phyloP scores from a whole-genome alignment of 2,113 vertebrate species.

The Ornithorhynchus anatinus region DNA sequence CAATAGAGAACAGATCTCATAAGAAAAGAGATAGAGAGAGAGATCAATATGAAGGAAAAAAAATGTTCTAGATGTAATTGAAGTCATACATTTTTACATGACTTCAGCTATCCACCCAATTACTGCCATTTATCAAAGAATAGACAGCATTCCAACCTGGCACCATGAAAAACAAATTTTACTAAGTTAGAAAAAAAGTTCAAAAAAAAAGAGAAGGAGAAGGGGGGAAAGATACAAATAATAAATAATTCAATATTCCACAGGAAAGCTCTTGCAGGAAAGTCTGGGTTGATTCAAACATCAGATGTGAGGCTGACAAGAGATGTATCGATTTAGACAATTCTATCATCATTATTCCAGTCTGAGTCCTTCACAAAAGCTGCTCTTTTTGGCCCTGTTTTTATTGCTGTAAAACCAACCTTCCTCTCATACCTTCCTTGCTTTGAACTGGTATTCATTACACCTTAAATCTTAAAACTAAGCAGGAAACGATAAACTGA shows the following conservation, averaged over 20 bases:
- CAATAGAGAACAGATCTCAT: slow-evolving; percentile 67
- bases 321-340: slow-evolving; percentile 84
- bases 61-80: slow-evolving; percentile 76
- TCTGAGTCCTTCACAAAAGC: slow-evolving; percentile 73
- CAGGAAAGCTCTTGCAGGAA: slow-evolving; percentile 79
- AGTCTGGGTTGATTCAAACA: slow-evolving; percentile 84
- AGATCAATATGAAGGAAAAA: slow-evolving; percentile 73
- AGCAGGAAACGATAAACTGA: slow-evolving; percentile 56
- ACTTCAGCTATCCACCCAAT: slow-evolving; percentile 76
- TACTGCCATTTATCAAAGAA: slow-evolving; percentile 83
- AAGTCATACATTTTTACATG: slow-evolving; percentile 79
- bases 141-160: slow-evolving; percentile 75
- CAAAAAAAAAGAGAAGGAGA: slow-evolving; percentile 71
- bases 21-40: slow-evolving; percentile 41
- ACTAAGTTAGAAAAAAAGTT: slow-evolving; percentile 65
- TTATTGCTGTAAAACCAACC: slow-evolving; percentile 72
- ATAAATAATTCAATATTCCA: slow-evolving; percentile 88
- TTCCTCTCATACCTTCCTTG: slow-evolving; percentile 58
- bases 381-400: slow-evolving; percentile 74
- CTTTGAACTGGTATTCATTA: slow-evolving; percentile 72
- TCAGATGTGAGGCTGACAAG: slow-evolving; percentile 82
- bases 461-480: slow-evolving; percentile 66
- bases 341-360: slow-evolving; percentile 86
- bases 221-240: slow-evolving; percentile 76
- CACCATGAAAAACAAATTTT: slow-evolving; percentile 82